A percentile compares a stretch with the other conserved stretches of the same genome.
Evolutionary conservation across 53 echinoderm and acorn worm genomes (phyloP).

Genomic region (Echinarachnius parma): DNA sequence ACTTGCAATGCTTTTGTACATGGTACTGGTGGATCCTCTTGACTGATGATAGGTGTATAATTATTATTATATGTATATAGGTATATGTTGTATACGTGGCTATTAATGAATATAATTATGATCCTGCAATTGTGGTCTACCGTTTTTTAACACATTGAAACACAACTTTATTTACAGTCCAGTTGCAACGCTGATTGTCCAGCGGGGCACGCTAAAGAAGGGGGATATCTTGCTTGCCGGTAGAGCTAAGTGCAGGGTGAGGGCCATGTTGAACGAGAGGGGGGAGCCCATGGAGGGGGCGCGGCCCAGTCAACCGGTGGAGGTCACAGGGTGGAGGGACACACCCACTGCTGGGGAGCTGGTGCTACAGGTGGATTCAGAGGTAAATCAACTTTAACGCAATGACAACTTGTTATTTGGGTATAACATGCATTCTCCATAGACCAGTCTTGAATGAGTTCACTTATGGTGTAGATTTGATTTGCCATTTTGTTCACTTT

Average conservation of each 20-base stretch:
- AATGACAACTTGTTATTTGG: no score
- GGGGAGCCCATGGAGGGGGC: constrained; percentile 60
- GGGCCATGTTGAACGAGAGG: constrained; percentile 70
- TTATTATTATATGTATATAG: no score
- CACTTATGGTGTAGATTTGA: no score
- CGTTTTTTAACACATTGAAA: neutral
- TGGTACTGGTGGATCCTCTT: no score
- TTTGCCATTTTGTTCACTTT: no score
- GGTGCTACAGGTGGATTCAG: constrained; percentile 80
- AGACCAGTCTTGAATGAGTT: no score
- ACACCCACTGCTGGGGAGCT: constrained; percentile 82
- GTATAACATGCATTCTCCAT: no score
- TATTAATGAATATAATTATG: no score
- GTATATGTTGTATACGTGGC: no score
- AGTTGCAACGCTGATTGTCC: constrained; percentile 75
- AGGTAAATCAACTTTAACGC: no score
- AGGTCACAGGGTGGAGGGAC: constrained; percentile 89
- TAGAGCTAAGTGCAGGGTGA: constrained; percentile 72
- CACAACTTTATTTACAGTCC: constrained; percentile 40
- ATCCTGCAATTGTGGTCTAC: neutral
- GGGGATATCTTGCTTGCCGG: constrained; percentile 81
- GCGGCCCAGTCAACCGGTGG: constrained; percentile 82
- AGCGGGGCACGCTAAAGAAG: constrained; percentile 76
- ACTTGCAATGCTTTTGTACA: no score
- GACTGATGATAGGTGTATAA: no score